Conservation (phyloP, 35 echinoderm and acorn worm species). For the Stichopus chloronotus region DNA sequence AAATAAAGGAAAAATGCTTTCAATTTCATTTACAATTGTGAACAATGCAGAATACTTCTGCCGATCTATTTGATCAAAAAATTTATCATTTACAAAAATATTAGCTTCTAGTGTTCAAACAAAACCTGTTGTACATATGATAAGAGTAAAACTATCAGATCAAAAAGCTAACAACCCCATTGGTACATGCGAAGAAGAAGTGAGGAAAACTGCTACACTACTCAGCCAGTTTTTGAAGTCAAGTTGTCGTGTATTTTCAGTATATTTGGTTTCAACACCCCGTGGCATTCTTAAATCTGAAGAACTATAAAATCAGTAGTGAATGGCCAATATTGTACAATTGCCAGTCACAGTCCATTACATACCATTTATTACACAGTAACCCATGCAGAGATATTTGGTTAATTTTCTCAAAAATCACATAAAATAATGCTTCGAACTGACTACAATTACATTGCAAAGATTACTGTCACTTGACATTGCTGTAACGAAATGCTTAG, state of each 20-base stretch:
- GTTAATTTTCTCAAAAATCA: too few species aligned
- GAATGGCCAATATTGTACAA: too few species aligned
- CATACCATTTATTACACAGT: too few species aligned
- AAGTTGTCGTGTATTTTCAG: not conserved
- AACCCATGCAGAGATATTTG: too few species aligned
- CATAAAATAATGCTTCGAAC: too few species aligned
- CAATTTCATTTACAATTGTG: conserved; percentile 6
- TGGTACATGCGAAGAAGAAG: not conserved
- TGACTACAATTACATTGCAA: too few species aligned
- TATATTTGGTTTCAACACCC: not conserved
- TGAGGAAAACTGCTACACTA: not conserved
- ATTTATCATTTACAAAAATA: conserved; percentile 40
- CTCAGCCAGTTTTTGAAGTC: not conserved
- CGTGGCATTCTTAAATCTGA: too few species aligned
- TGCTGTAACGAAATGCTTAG: too few species aligned
- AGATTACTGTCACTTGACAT: too few species aligned
- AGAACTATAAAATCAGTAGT: too few species aligned
- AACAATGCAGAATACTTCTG: conserved; percentile 44
- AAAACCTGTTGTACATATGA: conserved; percentile 21
- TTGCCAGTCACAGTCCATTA: too few species aligned
- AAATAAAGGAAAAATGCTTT: too few species aligned
- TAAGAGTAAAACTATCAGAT: conserved; percentile 16
- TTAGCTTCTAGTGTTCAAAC: conserved; percentile 9
- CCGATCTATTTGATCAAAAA: conserved; percentile 41
- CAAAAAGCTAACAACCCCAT: not conserved